Conservation (phyloP, 1,140 invertebrate species). For the Ceratitis capitata region DNA sequence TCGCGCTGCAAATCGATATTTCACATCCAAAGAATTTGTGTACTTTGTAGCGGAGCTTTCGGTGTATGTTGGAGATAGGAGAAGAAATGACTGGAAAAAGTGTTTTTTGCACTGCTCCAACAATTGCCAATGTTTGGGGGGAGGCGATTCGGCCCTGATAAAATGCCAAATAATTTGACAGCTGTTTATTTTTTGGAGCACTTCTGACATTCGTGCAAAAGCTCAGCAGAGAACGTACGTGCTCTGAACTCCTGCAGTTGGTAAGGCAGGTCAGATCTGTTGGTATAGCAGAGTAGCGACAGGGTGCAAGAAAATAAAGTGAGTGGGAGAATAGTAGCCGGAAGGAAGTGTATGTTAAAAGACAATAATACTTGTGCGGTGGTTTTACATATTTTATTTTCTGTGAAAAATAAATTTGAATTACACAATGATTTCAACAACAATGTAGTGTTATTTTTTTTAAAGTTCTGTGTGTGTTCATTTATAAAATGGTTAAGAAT, state of each 20-base stretch:
- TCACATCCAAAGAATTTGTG: constrained; percentile 35
- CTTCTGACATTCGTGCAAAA: constrained; percentile 15
- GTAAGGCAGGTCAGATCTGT: neutral
- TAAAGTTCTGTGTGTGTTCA: no score
- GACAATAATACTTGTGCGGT: no score
- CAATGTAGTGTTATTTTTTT: no score
- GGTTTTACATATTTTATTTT: no score
- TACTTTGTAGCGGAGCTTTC: constrained; percentile 29
- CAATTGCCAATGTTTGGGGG: neutral
- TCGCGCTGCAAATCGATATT: constrained; percentile 36
- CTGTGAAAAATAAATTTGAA: no score
- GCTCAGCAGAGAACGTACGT: no score
- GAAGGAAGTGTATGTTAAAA: no score
- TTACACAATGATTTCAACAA: no score
- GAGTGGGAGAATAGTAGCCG: no score
- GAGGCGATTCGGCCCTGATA: neutral
- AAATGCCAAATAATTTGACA: constrained; percentile 3
- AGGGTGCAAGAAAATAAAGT: no score
- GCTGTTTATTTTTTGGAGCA: neutral
- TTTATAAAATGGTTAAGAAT: no score
- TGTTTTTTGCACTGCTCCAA: neutral
- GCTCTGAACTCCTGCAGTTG: no score
- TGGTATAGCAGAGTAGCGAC: neutral
- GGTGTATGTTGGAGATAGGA: constrained; percentile 30
- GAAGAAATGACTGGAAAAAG: constrained; percentile 27